Conservation (phyloP, 2,888 invertebrate genomes). For the Sepiola atlantica region DNA sequence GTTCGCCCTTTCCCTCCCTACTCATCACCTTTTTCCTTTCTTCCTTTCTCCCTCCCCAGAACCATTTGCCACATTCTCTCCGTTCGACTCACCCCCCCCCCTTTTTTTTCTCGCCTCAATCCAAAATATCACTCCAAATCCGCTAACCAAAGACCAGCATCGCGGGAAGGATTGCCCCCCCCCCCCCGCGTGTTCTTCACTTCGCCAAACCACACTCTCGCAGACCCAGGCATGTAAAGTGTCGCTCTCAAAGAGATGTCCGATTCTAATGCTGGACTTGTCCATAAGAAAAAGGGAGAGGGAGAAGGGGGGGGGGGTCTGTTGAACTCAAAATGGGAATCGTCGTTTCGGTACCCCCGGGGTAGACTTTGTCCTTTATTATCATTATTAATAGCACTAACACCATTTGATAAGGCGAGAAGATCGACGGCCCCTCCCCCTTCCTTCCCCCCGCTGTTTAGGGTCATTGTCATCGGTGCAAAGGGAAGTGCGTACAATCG, state of each 20-base stretch:
- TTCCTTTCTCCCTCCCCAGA: background rate
- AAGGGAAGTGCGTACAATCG: background rate
- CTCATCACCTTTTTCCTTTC: background rate
- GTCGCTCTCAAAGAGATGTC: background rate
- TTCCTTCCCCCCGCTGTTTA: conserved; percentile 10
- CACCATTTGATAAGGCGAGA: background rate
- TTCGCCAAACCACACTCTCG: too few species aligned
- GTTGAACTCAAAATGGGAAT: background rate
- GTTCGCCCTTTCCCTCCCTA: background rate
- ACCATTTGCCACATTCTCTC: background rate
- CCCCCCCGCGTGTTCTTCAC: too few species aligned
- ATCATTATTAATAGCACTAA: background rate
- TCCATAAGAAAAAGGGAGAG: background rate
- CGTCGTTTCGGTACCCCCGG: background rate
- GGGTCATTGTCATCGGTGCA: background rate
- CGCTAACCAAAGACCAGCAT: background rate
- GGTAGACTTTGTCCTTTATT: background rate
- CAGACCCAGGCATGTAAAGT: background rate
- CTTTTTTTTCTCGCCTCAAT: background rate
- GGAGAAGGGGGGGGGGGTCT: background rate
- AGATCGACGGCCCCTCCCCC: too few species aligned
- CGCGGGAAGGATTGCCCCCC: background rate
- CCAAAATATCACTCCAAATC: background rate
- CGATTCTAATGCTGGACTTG: background rate
- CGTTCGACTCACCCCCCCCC: background rate